Base-by-base conservation (phyloP, 2,888 invertebrate species). In the Phyllotreta striolata region DNA sequence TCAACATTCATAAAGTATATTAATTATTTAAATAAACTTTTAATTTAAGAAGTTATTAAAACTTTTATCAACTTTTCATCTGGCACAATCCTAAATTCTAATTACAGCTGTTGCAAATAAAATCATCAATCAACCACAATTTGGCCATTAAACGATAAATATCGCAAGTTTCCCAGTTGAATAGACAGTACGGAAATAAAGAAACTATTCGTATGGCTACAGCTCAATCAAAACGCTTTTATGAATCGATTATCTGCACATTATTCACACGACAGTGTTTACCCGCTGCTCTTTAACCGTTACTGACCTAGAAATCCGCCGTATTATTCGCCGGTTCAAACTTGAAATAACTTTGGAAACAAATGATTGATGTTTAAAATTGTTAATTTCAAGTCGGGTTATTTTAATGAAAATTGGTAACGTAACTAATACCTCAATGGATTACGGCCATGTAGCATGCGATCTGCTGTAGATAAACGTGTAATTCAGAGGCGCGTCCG, bases 341-440 rank as follows among this genome's bases (percentile, higher is more conserved):
- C 10, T 35, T 49, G n/a, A 7, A 49, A 35, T 35, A 49, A 49
- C 35, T 49, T 49, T 49, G 47, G 12, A 47, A 47, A 47, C 5
- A 34, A 41, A 35, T 51, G 35, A 59, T 59, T 43, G 34, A 59
- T 40, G 34, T 58, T 52, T 38, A n/a, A 37, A 40, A 52, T 43
- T 49, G n/a, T 38, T 58, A 61, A 61, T 39, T 62, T 58, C 37
- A 35, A 56, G 37, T 61, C 61, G 38, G 62, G 62, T 68, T 55
- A 64, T 54, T 62, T 66, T 65, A 69, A 67, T 69, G 65, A 67
- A 66, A 67, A 66, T 63, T 63, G 54, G 59, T 61, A 55, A 62
- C 63, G 62, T 62, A 67, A 65, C 65, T 67, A 67, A 67, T 67
- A 62, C 63, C 49, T 60, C 13, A 35, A 7, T 46, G 56, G 60